phyloP scores from a whole-genome alignment of 2,797 vertebrate species.

The Enteromius fasciolatus region DNA sequence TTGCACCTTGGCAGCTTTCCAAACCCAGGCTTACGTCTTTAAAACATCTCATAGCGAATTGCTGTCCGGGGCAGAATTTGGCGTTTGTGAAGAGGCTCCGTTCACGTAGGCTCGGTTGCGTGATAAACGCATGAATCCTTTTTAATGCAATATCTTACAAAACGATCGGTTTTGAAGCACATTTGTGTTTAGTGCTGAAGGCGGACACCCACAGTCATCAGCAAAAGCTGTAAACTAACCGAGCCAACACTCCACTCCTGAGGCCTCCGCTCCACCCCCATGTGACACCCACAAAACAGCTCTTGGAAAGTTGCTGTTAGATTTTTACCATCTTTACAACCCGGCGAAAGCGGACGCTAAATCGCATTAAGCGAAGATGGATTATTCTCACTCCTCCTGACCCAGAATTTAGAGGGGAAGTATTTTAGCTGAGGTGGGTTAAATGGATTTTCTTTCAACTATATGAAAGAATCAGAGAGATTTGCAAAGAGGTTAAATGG shows the following conservation, averaged over 20 bases:
- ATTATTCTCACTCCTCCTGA: not conserved
- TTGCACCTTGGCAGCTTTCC: not conserved
- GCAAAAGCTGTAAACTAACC: constrained; percentile 44
- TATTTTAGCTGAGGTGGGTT: constrained; percentile 14
- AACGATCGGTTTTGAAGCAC: constrained; percentile 24
- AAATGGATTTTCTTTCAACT: constrained; percentile 8
- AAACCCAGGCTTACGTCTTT: not conserved
- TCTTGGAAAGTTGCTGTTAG: constrained; percentile 38
- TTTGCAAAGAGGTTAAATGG: constrained; percentile 15
- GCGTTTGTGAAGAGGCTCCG: constrained; percentile 7
- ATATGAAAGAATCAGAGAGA: not conserved
- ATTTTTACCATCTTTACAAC: constrained; percentile 26
- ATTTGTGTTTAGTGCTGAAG: constrained; percentile 47
- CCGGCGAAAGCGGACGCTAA: constrained; percentile 1
- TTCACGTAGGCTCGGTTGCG: constrained; percentile 13
- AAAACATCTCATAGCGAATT: not conserved
- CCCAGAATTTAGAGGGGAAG: not conserved
- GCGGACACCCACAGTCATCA: constrained; percentile 53
- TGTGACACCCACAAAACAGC: constrained; percentile 52
- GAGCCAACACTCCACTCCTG: constrained; percentile 46
- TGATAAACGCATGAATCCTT: constrained; percentile 30
- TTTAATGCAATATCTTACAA: constrained; percentile 41
- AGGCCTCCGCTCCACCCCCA: constrained; percentile 50
- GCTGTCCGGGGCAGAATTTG: not conserved
- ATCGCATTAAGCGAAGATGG: constrained; percentile 19